Base-by-base conservation (phyloP, 2,113 vertebrate genomes). In the Pachycephala philippinensis region DNA sequence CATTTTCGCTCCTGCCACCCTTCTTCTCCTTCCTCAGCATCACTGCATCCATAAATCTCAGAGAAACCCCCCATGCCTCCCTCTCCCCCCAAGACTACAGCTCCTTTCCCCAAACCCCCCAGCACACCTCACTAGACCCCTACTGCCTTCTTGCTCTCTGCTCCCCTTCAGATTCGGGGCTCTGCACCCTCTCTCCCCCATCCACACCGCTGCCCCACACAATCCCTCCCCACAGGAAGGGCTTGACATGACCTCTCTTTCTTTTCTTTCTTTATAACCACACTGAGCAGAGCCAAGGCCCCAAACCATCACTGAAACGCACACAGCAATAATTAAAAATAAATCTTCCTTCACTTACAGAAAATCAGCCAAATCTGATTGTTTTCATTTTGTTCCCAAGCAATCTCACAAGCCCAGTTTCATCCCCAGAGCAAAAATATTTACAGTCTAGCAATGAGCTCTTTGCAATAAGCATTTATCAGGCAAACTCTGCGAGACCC, bases 361-460 rank as follows among this genome's bases (percentile, higher is more conserved):
- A 92, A 94, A 94, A 92, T 84, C 79, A 95, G 93, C 88, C 95
- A 93, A 87, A 97, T 94, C 86, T 64, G 72, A 96, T 90, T 90
- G 95, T 83, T 96, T 94, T 91, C 87, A 88, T 90, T 93, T 80
- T 69, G 75, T 68, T 96, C 68, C 93, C 95, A 84, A 57, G 92
- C 92, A 94, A 87, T 92, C 88, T 79, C 2, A 0, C 83, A 78
- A 94, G 71, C 40, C 65, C 57, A 28, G 90, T 60, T 94, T 52
- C 87, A 79, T 52, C 72, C 95, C 85, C 87, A 70, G 87, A 95
- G 85, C 80, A 84, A 90, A 96, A 95, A 94, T 94, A 94, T 95
- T 97, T 95, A 90, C 92, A 84, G 86, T 35, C 75, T 30, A 81
- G 89, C 89, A 94, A 75, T 22, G 81, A 94, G 94, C 71, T 66